Base-by-base conservation (phyloP, 2,888 invertebrate genomes). In the Maniola hyperantus region DNA sequence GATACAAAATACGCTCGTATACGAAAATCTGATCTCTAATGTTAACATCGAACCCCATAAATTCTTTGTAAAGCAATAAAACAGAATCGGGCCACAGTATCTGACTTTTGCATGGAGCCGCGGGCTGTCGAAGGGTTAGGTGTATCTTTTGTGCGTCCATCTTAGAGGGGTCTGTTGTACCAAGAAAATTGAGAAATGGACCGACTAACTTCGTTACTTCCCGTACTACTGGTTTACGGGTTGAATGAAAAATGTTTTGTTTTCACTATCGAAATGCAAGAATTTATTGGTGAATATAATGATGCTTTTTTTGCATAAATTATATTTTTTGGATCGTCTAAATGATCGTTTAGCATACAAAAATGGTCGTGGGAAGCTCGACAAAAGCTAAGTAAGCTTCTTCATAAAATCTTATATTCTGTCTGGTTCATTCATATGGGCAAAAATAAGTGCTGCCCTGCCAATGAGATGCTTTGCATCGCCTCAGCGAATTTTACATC, bases 131-230 rank as follows among this genome's bases (percentile, higher is more conserved):
- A 84, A 87, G 88, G 90, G 90, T 85, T 87, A 80, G 74, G 79
- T 79, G 80, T 80, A 82, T 83, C 83, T 82, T 82, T 84, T 83
- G 84, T 83, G 76, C 85, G 85, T 85, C 88, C 88, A 85, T 84
- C 85, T 83, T 79, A 79, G 83, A 82, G 84, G 87, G 88, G 85
- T 83, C 70, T 69, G 77, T 77, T 77, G 76, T 79, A 76, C 80
- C 79, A 79, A 81, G 79, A 83, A 89, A 91, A 92, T 92, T 92
- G 92, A 91, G 92, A 92, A 92, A 92, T 92, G 92, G 91, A 88
- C 91, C 91, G 90, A 87, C 83, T 92, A 92, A 92, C 89, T 80
- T 88, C 78, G 89, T 92, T 92, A 92, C 85, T 87, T 88, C 90
- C 73, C 78, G 78, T 77, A 85, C 80, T 77, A 81, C 84, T 80